phyloP scores from a whole-genome alignment of 2,888 invertebrate genomes.

The Temnothorax ravouxi region DNA sequence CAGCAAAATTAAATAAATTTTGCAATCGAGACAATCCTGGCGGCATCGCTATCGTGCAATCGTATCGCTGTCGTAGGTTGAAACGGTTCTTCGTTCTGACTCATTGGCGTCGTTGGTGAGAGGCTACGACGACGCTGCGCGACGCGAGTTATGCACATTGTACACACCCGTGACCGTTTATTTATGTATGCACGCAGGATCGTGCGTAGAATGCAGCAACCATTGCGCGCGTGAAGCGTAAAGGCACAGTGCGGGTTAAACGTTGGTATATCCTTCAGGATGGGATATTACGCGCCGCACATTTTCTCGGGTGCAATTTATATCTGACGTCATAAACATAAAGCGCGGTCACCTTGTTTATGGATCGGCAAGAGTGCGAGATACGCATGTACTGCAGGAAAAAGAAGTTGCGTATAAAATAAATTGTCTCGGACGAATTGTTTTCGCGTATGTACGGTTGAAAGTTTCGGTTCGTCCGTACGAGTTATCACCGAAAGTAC shows the following conservation, averaged over 20 bases:
- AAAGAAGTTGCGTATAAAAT: background rate
- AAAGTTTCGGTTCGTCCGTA: background rate
- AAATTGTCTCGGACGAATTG: slow-evolving; percentile 9
- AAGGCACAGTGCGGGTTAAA: slow-evolving; percentile 27
- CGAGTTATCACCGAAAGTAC: background rate
- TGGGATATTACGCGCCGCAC: slow-evolving; percentile 16
- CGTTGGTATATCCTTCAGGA: slow-evolving; percentile 27
- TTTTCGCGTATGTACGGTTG: background rate
- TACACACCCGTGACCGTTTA: slow-evolving; percentile 50
- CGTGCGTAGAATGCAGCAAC: slow-evolving; percentile 53
- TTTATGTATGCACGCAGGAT: slow-evolving; percentile 65
- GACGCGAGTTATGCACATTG: slow-evolving; percentile 45
- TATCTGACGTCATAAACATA: slow-evolving; percentile 42
- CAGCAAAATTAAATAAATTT: background rate
- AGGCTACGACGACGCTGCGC: background rate
- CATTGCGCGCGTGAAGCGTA: background rate
- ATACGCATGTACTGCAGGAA: background rate
- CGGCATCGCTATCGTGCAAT: background rate
- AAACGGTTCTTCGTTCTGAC: slow-evolving; percentile 11
- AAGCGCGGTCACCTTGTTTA: slow-evolving; percentile 6
- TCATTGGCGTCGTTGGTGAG: slow-evolving; percentile 7
- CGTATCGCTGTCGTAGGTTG: background rate
- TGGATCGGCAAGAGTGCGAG: background rate
- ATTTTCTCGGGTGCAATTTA: slow-evolving; percentile 37
- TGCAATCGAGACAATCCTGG: background rate